Base-by-base conservation (phyloP, 2,888 invertebrate species). In the Luperina testacea region DNA sequence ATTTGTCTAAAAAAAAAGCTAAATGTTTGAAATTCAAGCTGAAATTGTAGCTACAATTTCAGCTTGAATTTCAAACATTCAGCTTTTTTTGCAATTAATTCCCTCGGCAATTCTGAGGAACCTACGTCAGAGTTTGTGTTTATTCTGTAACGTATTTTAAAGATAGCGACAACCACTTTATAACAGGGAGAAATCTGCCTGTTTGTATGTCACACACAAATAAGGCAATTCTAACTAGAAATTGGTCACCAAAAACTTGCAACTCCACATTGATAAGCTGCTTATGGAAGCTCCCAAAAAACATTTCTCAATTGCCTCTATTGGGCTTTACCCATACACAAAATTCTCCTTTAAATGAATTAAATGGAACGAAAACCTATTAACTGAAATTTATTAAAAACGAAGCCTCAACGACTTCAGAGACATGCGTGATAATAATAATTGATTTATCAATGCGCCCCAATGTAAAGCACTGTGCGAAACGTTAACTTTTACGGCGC, bases 401-500 rank as follows among this genome's bases (percentile, higher is more conserved):
- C 53, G 65, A 63, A 38, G 71, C 69, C 72, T 69, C 86, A 86
- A 83, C 74, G 81, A 70, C 32, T 73, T 76, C 67, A 75, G 45
- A 86, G 81, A 82, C 76, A 68, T 77, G 87, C 75, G 69, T 80
- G 80, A 78, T 84, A 78, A 81, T 87, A 73, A 72, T 80, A 81
- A 83, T 78, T 84, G 84, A 87, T 87, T 87, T 85, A 87, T 85
- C 76, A 81, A 81, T 81, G 51, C 57, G 42, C 32, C 51, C 68
- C 70, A 59, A 83, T 85, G 75, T 80, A 77, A 82, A 79, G 85
- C 75, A 81, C 87, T 82, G 85, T 75, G 80, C 76, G 73, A 75
- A 57, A 78, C 90, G 84, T 92, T 90, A 91, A 92, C 90, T 92
- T 92, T 92, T 90, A 92, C 89, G 85, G 65, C 75, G 82, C 84